Evolutionary conservation across 64 coral and sea anemone species (phyloP), one percentile per base, ranked within the genome.

Genomic region (Exaiptasia diaphana): DNA sequence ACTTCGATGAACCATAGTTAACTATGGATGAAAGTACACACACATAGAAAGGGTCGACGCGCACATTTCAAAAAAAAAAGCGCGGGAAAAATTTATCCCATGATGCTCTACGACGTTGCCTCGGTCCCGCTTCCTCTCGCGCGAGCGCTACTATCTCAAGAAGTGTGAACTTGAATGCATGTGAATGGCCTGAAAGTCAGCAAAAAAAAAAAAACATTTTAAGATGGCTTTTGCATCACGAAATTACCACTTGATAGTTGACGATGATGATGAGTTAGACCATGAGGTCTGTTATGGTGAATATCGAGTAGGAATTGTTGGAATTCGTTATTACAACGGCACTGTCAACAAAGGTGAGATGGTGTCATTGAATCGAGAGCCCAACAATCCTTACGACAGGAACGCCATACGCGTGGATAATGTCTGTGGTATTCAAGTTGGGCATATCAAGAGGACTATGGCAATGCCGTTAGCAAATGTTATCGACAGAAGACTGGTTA

Each of bases 321-420:
- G 89, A 17, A 80, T 91, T 32, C 89, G 89, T 24, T 91, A 91
- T 35, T 91, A 91, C 34, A 50, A 74, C 11, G 89, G 89, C 20
- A 91, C 75, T 11, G 89, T 91, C 15, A 85, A 78, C 75, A 79
- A 78, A 63, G 83, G 83, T 26, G 89, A 91, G 32, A 91, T 91
- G 89, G 89, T 91, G 4, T 91, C 89, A 3, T 67, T 91, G 1
- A 17, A 29, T 28, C 68, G 89, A 25, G 89, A 91, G 50, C 89
- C 89, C 2, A 63, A 80, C 35, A 91, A 91, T 32, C 81, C 64
- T 3, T 91, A 91, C 52, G 89, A 91, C 23, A 85, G 75, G 58
- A 91, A 91, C 26, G 89, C 89, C 14, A 64, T 91, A 21, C 63
- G 89, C 20, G 75, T 91, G 1, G 82, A 85, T 1, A 91, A 91